Conservation (phyloP, 1,140 invertebrate species). For the Thalassaphorura encarpata region DNA sequence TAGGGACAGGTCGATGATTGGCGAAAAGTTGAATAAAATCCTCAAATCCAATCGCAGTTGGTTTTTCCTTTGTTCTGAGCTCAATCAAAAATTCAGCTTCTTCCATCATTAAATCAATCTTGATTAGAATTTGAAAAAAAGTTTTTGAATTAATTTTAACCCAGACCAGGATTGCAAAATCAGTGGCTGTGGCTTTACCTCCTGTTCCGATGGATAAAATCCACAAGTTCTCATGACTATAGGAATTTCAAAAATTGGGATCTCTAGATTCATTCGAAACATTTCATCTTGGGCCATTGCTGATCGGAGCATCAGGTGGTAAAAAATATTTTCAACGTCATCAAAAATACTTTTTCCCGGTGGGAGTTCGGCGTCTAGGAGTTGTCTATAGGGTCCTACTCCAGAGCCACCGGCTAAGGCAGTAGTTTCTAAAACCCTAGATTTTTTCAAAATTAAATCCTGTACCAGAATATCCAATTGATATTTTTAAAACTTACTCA, state of each 20-base stretch:
- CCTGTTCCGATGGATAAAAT: slow-evolving; percentile 59
- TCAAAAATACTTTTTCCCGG: slow-evolving; percentile 4
- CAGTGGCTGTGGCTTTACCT: slow-evolving; percentile 43
- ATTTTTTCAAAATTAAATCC: slow-evolving; percentile 29
- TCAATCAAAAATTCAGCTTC: neutral
- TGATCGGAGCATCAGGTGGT: slow-evolving; percentile 52
- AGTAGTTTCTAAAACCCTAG: slow-evolving; percentile 45
- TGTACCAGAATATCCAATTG: slow-evolving; percentile 4
- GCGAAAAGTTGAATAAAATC: neutral
- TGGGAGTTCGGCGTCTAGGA: slow-evolving; percentile 44
- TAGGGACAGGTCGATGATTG: neutral
- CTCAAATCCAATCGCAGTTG: neutral
- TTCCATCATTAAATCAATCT: neutral
- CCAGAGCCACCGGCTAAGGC: slow-evolving; percentile 42
- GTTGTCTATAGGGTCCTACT: slow-evolving; percentile 47
- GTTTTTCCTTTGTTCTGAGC: neutral
- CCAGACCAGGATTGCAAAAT: neutral
- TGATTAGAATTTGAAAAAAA: neutral
- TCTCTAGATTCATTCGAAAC: slow-evolving; percentile 46
- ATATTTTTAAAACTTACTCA: slow-evolving; percentile 38
- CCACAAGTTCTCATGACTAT: slow-evolving; percentile 61
- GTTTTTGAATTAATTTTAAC: neutral
- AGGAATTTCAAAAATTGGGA: slow-evolving; percentile 53
- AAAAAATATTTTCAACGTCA: slow-evolving; percentile 20
- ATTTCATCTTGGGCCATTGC: slow-evolving; percentile 51